Evolutionary conservation across 2,113 vertebrate genomes (phyloP).

Genomic region (Xenopus tropicalis): DNA sequence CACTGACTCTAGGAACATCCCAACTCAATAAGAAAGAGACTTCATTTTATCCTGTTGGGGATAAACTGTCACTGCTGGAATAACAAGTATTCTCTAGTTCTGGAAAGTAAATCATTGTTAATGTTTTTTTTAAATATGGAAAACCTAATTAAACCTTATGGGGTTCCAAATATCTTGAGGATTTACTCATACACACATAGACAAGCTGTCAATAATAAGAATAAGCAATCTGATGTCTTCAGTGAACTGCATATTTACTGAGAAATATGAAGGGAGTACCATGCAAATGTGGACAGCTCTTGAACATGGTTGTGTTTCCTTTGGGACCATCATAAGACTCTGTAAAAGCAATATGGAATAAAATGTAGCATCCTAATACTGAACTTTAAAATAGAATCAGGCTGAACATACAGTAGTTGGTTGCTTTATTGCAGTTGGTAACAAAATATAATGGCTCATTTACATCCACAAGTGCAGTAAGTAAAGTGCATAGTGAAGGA

Average conservation of each 20-base stretch:
- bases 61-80: slow-evolving; percentile 9
- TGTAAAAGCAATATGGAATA: too few relatives aligned
- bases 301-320: neutral
- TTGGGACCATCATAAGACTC: neutral
- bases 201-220: neutral
- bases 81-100: slow-evolving; percentile 11
- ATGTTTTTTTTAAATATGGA: neutral
- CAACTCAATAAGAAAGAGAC: neutral
- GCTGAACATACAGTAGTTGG: too few relatives aligned
- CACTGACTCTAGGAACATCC: neutral
- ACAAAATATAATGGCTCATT: too few relatives aligned
- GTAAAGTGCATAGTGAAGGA: too few relatives aligned
- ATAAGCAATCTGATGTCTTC: neutral
- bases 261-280: neutral
- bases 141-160: slow-evolving; percentile 15
- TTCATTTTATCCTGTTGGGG: slow-evolving; percentile 2
- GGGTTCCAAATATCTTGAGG: slow-evolving; percentile 4
- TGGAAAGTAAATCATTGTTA: slow-evolving; percentile 24
- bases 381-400: too few relatives aligned
- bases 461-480: too few relatives aligned
- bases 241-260: neutral
- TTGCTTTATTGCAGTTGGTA: too few relatives aligned
- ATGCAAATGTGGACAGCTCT: neutral
- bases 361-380: too few relatives aligned
- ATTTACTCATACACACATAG: neutral